phyloP scores from a whole-genome alignment of 2,113 vertebrate species.

The Recurvirostra avosetta region DNA sequence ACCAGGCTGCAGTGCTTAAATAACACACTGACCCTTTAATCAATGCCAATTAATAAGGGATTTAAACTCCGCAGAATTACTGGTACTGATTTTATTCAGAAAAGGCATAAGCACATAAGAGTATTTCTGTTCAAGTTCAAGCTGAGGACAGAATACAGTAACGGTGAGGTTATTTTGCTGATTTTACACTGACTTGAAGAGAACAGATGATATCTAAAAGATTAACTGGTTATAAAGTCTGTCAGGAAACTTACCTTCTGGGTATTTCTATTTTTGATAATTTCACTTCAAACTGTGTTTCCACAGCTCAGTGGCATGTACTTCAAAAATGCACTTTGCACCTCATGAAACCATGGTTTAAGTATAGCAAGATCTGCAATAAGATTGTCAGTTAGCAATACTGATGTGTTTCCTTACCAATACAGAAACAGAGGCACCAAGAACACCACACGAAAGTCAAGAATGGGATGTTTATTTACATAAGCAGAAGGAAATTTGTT shows the following conservation, averaged over 20 bases:
- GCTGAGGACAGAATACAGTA: not conserved
- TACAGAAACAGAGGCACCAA: not conserved
- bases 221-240: not conserved
- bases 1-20: not conserved
- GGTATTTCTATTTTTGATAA: not conserved
- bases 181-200: not conserved
- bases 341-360: not conserved
- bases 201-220: not conserved
- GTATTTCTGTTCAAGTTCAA: not conserved
- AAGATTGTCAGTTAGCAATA: not conserved
- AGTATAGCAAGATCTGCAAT: not conserved
- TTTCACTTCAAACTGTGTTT: not conserved
- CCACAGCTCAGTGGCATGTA: not conserved
- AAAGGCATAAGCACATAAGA: not conserved
- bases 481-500: not conserved
- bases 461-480: not conserved
- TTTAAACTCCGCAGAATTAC: not conserved
- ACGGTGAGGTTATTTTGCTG: accelerated
- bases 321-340: not conserved
- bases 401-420: not conserved
- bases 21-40: not conserved
- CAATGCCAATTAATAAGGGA: not conserved
- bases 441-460: not conserved
- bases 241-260: not conserved
- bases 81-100: not conserved